A percentile compares a stretch with the other conserved stretches of the same genome.
phyloP scores from a whole-genome alignment of 2,797 vertebrate genomes.

The Nyctalus aviator region DNA sequence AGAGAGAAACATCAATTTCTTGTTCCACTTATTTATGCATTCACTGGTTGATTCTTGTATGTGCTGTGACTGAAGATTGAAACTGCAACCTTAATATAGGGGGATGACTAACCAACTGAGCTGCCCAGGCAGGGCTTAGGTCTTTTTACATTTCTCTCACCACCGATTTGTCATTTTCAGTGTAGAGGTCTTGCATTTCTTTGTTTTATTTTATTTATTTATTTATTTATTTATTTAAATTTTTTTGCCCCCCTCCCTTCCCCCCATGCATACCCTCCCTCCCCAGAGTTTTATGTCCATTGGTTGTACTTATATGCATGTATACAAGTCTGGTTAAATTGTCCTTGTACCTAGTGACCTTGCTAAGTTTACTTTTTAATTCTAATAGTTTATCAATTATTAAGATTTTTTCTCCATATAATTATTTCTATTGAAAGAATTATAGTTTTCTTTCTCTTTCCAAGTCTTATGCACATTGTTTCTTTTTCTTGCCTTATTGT shows the following conservation, averaged over 20 bases:
- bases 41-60: background rate
- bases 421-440: background rate
- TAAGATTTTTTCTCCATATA: background rate
- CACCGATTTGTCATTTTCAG: background rate
- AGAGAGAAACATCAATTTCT: background rate
- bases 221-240: too few relatives aligned
- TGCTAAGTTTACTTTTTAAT: background rate
- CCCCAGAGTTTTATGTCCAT: too few relatives aligned
- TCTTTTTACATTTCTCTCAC: background rate
- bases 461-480: background rate
- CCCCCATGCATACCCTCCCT: too few relatives aligned
- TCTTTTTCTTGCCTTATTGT: background rate
- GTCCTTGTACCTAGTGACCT: background rate
- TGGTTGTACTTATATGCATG: too few relatives aligned
- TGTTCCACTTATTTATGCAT: background rate
- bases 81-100: background rate
- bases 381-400: background rate
- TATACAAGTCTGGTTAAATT: too few relatives aligned
- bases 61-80: background rate
- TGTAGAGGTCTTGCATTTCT: background rate
- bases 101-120: background rate
- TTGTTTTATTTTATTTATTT: too few relatives aligned
- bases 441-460: background rate
- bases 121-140: background rate
- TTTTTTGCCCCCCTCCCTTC: too few relatives aligned